Evolutionary conservation across 2,888 invertebrate genomes (phyloP), one percentile per base, ranked within the genome.

Genomic region (Torymus aiolomorphi): DNA sequence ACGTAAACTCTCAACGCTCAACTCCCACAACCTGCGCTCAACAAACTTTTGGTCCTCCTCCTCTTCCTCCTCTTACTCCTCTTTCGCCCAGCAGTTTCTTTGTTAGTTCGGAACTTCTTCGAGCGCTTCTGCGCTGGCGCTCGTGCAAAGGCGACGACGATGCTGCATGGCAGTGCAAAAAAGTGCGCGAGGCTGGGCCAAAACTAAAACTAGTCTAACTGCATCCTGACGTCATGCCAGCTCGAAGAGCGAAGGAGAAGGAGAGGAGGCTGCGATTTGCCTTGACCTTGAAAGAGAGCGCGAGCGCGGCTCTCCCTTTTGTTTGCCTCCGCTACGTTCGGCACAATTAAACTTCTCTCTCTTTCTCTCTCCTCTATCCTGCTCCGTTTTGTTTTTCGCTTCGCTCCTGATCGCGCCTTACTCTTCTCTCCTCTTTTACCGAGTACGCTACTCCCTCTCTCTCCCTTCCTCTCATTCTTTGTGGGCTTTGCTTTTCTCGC

Each of bases 191-290:
- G 18, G 20, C 16, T 49, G 49, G 49, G 49, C 14, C 57, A 86
- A 87, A 88, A 87, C 87, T 88, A 87, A 87, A 89, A 89, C 88
- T 88, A 89, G 88, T 89, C 88, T 88, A 88, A 88, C 89, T 89
- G 88, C 88, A 88, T 87, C 87, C 84, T 89, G 89, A 89, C 89
- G 89, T 89, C 89, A 89, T 88, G 85, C 20, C 24, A 85, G 65
- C 2, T 54, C 16, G 57, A 16, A 83, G 82, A 82, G 85, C 83
- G 81, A 82, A 83, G 82, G 85, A 31, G 3, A 5, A 31, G 3
- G 31, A 31, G 31, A 5, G 31, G 31, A 31, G 31, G 3, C 31
- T 31, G 31, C 86, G 87, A 87, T 88, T 87, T 88, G 88, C 87
- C 86, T 88, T 86, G 87, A 87, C 89, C 89, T 89, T 89, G 89